Base-by-base conservation (phyloP, 92 coral and sea anemone genomes). In the Chrysogorgia sp. region DNA sequence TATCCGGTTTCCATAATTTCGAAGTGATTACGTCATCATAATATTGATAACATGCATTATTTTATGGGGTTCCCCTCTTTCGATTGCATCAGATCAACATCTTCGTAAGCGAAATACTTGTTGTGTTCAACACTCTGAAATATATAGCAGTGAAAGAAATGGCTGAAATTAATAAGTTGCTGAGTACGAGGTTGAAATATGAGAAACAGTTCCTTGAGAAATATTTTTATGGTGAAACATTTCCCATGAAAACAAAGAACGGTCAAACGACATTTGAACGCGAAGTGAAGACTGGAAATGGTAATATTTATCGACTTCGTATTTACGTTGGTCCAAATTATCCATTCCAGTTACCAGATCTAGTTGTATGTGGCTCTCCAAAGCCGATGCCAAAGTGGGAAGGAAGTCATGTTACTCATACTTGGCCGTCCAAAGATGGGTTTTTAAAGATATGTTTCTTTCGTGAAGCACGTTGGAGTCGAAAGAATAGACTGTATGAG, bases 381-480 rank as follows among this genome's bases (percentile, higher is more conserved):
- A 12, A 37, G 12, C 43, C 43, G 12, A 37, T 37, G 43, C 74
- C 74, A 23, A 40, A 22, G 8, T 37, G 43, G 43, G 12, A 37
- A 37, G 43, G 43, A 37, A 37, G 6, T 37, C 43, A 37, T 12
- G 12, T 5, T 4, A 37, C 43, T 37, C 43, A 37, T 12, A 37
- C 43, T 37, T 37, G 43, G 43, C 83, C 86, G 15, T 74, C 47
- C 60, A 86, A 33, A 58, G 58, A 92, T 30, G 92, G 92, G 0
- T 81, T 81, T n/a, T 76, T 86, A 12, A 67, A 63, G 28, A 90
- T 92, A 21, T 92, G 97, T 60, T 92, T 87, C 82, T 90, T 57
- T 50, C 50, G 53, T 3, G 83, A 82, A 6, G 10, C 53, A 3
- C 63, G 81, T 56, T 90, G 97, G 97, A 87, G 82, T 12, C 55